Evolutionary conservation across 30 jellyfish, hydroid and myxozoan genomes (phyloP).

Genomic region (Turritopsis dohrnii): DNA sequence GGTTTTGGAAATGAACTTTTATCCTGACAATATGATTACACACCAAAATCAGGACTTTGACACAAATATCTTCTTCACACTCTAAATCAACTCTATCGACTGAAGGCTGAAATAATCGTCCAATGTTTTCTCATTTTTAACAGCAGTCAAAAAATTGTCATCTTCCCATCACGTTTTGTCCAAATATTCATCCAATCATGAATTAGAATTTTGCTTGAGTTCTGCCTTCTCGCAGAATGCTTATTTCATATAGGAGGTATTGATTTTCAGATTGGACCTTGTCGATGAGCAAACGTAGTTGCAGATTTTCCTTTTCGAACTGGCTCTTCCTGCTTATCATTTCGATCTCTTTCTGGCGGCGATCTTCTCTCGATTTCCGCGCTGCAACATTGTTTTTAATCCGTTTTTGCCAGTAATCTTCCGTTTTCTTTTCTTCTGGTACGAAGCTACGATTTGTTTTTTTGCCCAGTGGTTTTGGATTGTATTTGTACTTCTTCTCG

Average conservation of each 20-base stretch:
- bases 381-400: slow-evolving; percentile 62
- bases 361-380: slow-evolving; percentile 59
- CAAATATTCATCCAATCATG: not conserved
- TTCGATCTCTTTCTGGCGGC: slow-evolving; percentile 64
- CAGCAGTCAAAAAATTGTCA: too few relatives aligned
- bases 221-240: slow-evolving; percentile 2
- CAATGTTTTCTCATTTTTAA: too few relatives aligned
- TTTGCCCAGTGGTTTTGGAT: slow-evolving; percentile 61
- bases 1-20: too few relatives aligned
- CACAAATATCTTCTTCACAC: too few relatives aligned
- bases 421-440: slow-evolving; percentile 43
- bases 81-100: too few relatives aligned
- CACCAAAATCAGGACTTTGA: too few relatives aligned
- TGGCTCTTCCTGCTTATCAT: slow-evolving; percentile 18
- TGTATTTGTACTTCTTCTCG: slow-evolving; percentile 21
- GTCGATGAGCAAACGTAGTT: slow-evolving; percentile 9
- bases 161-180: too few relatives aligned
- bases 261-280: slow-evolving; percentile 14
- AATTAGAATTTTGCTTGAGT: slow-evolving; percentile 39
- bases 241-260: slow-evolving; percentile 14
- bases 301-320: not conserved
- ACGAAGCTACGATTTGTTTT: slow-evolving; percentile 53
- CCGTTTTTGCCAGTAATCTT: slow-evolving; percentile 56
- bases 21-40: too few relatives aligned
- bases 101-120: too few relatives aligned